Base-by-base conservation (phyloP, 1,140 invertebrate genomes). In the Chelonus insularis region DNA sequence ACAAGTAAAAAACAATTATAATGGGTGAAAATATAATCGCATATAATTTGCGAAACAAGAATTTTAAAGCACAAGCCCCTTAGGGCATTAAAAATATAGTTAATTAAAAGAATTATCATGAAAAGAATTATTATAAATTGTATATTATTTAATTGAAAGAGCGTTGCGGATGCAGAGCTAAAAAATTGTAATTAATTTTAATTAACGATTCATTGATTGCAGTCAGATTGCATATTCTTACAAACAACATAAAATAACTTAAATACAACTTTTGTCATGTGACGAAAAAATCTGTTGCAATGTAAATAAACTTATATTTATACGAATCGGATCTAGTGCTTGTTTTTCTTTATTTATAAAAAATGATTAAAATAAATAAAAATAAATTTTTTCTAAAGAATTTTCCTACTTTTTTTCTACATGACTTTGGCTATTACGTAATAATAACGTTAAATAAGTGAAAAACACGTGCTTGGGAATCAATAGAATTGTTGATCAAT, bases 281-380 rank as follows among this genome's bases (percentile, higher is more conserved):
- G 67, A 68, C 70, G 70, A 72, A 68, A 72, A 72, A 59, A 77
- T 74, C 70, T 76, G 76, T 80, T 80, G 75, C 72, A 78, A 76
- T 80, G 77, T 80, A 80, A 80, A 80, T 80, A 80, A 80, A 80
- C 78, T 75, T 80, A 80, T 79, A 80, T 78, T 79, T 79, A 79
- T 80, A 80, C 68, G 68, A 78, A 67, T 65, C 34, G 23, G 63
- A 41, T 50, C 48, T 18, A 21, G 14, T 52, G 36, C 9, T 45
- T 50, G 29, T 56, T 59, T 21, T 16, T 39, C 39, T 18, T 3
- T 39, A 21, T 37, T 14, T 20, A n/a, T 47, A 14, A 47, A 47
- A 20, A 7, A 14, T n/a, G n/a, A n/a, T n/a, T n/a, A 47, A 11
- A 4, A 4, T 20, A 7, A 47, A 7, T 47, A 14, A 47, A 47